phyloP scores from a whole-genome alignment of 2,797 vertebrate species.

The Typhlichthys subterraneus region DNA sequence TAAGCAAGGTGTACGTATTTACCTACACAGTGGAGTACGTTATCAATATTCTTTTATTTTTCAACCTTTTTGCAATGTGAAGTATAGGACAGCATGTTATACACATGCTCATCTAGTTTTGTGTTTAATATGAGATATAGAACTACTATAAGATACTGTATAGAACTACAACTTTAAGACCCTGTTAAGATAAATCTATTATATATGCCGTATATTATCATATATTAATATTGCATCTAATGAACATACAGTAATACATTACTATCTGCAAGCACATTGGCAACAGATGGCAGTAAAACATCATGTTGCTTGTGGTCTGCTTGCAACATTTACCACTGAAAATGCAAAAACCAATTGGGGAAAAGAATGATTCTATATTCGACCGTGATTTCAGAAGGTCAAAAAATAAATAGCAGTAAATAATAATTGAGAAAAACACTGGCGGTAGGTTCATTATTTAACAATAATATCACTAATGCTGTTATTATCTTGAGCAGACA shows the following conservation, averaged over 20 bases:
- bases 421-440: background rate
- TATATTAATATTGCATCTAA: constrained; percentile 54
- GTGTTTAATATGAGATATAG: constrained; percentile 52
- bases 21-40: constrained; percentile 39
- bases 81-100: no score
- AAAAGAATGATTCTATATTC: constrained; percentile 26
- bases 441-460: background rate
- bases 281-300: constrained; percentile 95
- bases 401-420: no score
- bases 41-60: no score
- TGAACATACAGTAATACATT: constrained; percentile 61
- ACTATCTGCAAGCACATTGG: constrained; percentile 63
- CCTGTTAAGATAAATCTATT: background rate
- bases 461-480: background rate
- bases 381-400: constrained; percentile 8
- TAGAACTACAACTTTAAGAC: constrained; percentile 51
- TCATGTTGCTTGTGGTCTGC: constrained; percentile 61
- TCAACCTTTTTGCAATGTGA: no score
- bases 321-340: constrained; percentile 46
- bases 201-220: constrained; percentile 1
- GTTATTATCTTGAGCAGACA: background rate
- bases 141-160: constrained; percentile 62
- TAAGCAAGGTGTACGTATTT: constrained; percentile 57
- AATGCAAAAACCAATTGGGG: constrained; percentile 6
- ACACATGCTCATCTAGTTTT: constrained; percentile 4